These are phyloP conservation scores for Ecdyonurus torrentis DNA, from an alignment of 2,888 invertebrate genomes.

Conservation along the genomic window DNA sequence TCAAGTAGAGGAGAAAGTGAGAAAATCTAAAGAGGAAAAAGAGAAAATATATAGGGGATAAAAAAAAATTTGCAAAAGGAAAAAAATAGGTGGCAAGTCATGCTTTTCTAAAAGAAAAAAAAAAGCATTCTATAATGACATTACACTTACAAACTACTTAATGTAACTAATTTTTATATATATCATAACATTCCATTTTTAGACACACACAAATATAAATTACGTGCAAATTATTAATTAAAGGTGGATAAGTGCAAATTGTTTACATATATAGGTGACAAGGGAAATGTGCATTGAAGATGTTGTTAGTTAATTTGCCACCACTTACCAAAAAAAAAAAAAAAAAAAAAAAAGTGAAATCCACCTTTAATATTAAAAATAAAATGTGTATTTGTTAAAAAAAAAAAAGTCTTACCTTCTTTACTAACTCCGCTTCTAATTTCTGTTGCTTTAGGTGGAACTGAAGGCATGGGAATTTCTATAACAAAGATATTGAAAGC, in stretches of 20 bases:
- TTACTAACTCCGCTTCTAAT: slow-evolving; percentile 58
- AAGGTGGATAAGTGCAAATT: too few species aligned
- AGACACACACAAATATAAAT: background rate
- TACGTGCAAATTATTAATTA: background rate
- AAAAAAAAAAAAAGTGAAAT: too few species aligned
- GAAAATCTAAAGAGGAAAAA: background rate
- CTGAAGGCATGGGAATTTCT: slow-evolving; percentile 82
- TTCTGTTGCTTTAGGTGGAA: slow-evolving; percentile 65
- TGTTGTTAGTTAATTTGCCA: too few species aligned
- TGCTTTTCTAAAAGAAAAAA: too few species aligned
- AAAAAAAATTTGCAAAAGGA: background rate
- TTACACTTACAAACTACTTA: too few species aligned
- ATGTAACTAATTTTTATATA: too few species aligned
- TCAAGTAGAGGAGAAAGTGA: background rate
- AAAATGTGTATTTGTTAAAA: background rate
- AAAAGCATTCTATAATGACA: too few species aligned
- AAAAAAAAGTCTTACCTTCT: slow-evolving; percentile 43
- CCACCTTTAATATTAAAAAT: background rate
- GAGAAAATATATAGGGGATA: background rate
- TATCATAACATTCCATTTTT: too few species aligned
- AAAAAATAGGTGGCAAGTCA: background rate
- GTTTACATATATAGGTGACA: background rate
- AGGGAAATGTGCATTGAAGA: too few species aligned
- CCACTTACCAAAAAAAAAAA: too few species aligned
- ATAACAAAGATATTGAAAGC: too few species aligned